Evolutionary conservation across 1,140 invertebrate species (phyloP), one percentile per base, ranked within the genome.

Genomic region (Drosophila pruinosa): DNA sequence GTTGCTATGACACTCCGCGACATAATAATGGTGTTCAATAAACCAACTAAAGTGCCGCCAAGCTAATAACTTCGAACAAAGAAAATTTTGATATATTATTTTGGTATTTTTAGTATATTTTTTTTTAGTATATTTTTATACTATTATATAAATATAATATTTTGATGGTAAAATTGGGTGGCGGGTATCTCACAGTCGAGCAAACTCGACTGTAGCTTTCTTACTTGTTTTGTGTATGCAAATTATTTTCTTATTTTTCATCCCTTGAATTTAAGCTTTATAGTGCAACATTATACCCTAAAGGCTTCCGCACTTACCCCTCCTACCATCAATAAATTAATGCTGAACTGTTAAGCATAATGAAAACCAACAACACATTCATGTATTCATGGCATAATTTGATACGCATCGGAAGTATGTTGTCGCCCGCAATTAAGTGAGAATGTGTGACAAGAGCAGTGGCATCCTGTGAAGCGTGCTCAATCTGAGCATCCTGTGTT

Each of bases 381-480:
- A 70, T 34, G 28, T 59, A 58, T 67, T 47, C 53, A 64, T 72
- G 39, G 5, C 53, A 72, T 59, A 78, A 86, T 81, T 52, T 70
- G 81, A 86, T 86, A 86, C 78, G 62, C 70, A 88, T 78, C 77
- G 82, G 82, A 86, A 69, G 82, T 75, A 45, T 70, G 59, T 64
- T 64, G 67, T 70, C 50, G 59, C 41, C 41, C 54, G 70, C 68
- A 69, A 73, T 76, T 62, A 73, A 73, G 53, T 41, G 34, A 68
- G 15, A 17, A 45, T 58, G 54, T 26, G 24, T 58, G 24, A 8
- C 15, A 21, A 48, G 4, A 2, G 47, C 5, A 7, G 31, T 53
- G 26, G 43, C 22, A 50, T 68, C 45, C 67, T 50, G 50, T 43
- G 69, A 61, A 52, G 56, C 73, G 73, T 72, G 75, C 63, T 67